Evolutionary conservation across 2,113 vertebrate genomes (phyloP).

Genomic region (Coracopsis vasa): DNA sequence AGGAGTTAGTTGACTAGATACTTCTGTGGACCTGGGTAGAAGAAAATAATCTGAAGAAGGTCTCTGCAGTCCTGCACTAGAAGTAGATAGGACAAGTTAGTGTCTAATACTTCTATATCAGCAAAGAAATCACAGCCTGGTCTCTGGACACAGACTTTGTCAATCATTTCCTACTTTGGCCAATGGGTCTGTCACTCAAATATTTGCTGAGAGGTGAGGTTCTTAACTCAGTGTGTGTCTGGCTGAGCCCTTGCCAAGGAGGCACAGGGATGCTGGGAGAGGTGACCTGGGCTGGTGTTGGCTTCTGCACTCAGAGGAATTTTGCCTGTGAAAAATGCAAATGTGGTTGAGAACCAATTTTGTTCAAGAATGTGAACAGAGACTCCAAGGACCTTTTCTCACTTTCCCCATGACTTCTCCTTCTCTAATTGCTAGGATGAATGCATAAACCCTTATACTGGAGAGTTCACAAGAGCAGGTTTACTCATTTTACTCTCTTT

Average conservation of each 20-base stretch:
- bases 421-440: constrained; percentile 47
- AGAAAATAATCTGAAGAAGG: background rate
- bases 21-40: background rate
- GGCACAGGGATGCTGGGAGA: background rate
- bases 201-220: background rate
- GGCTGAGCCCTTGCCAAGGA: background rate
- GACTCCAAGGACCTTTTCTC: constrained; percentile 22
- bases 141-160: background rate
- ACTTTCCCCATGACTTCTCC: background rate
- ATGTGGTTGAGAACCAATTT: constrained; percentile 30
- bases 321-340: constrained; percentile 34
- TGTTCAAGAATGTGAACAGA: background rate
- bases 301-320: background rate
- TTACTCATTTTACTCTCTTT: constrained; percentile 24
- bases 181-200: background rate
- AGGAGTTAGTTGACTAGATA: background rate
- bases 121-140: background rate
- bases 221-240: background rate
- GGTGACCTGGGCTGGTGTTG: background rate
- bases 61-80: background rate
- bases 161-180: background rate
- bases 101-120: background rate
- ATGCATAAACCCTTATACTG: constrained; percentile 25
- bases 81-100: background rate
- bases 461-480: constrained; percentile 1